These are phyloP conservation scores for Drosophila paracracens DNA, from an alignment of 2,888 invertebrate genomes.

Conservation along the genomic window DNA sequence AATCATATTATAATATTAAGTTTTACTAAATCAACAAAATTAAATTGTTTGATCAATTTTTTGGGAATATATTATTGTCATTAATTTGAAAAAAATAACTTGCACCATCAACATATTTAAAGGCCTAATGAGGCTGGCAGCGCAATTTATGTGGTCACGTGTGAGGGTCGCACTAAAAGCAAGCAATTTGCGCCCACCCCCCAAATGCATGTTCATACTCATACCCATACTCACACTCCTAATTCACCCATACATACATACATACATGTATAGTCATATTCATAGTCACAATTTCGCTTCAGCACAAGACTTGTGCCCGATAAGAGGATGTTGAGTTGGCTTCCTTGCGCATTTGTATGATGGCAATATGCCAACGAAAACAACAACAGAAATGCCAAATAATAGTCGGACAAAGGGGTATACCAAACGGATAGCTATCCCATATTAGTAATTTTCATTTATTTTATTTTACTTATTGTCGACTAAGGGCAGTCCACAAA, in stretches of 20 bases:
- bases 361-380: constrained; percentile 49
- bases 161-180: constrained; percentile 66
- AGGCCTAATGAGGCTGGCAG: constrained; percentile 54
- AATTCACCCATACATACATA: constrained; percentile 3
- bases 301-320: constrained; percentile 22
- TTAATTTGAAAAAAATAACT: constrained; percentile 1
- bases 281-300: constrained; percentile 16
- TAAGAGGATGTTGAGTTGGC: constrained; percentile 54
- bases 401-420: neutral
- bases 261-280: constrained; percentile 7
- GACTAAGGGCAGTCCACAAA: neutral
- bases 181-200: constrained; percentile 59
- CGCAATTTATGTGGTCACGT: constrained; percentile 61
- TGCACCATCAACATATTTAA: constrained; percentile 26
- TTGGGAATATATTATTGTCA: neutral
- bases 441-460: neutral
- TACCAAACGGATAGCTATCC: neutral
- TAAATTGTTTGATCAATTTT: neutral
- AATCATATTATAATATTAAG: neutral
- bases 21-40: neutral
- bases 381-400: constrained; percentile 16
- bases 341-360: constrained; percentile 51
- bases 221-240: constrained; percentile 8
- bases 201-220: neutral
- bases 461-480: neutral